Evolutionary conservation across 1,140 invertebrate genomes (phyloP), one percentile per base, ranked within the genome.

Genomic region (Mizuhopecten yessoensis): DNA sequence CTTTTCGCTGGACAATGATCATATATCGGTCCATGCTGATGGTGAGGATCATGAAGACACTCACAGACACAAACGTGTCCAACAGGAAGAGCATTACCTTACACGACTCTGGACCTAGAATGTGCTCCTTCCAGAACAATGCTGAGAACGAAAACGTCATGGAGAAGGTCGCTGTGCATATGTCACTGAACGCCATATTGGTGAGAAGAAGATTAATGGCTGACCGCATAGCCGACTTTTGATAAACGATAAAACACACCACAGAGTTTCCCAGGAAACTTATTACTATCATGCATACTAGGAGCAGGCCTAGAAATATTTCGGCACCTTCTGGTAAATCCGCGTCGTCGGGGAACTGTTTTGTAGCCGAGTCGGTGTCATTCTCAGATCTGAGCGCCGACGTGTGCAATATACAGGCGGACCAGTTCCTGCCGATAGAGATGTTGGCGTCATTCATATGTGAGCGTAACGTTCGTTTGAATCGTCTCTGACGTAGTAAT

Each of bases 221-320:
- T 3, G 94, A 95, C 49, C 94, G 75, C 94, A 95, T 95, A 33
- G 94, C 90, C 0, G 94, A 89, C 86, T 95, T 95, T 23, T 90
- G 91, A 87, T 93, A 94, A 17, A 95, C 93, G 57, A 95, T 91
- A 33, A 92, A 88, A 87, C 94, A 95, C 34, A 95, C 91, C 34
- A 95, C 36, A 36, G 57, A 42, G 89, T 95, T 95, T n/a, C 94
- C 94, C 29, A 49, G 45, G 15, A 93, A 86, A 20, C 92, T 88
- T 9, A 92, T 92, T 17, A 91, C 49, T 34, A 94, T 92, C 39
- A 91, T 91, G n/a, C 91, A 9, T 33, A 91, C 36, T 36, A 94
- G 75, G 5, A 93, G 34, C n/a, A 90, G 86, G 96, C 94, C 98
- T 98, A 93, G 97, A 97, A 94, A 98, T 23, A 57, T 11, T 57